phyloP scores from a whole-genome alignment of 2,888 invertebrate genomes.

The Perdita meconis region DNA sequence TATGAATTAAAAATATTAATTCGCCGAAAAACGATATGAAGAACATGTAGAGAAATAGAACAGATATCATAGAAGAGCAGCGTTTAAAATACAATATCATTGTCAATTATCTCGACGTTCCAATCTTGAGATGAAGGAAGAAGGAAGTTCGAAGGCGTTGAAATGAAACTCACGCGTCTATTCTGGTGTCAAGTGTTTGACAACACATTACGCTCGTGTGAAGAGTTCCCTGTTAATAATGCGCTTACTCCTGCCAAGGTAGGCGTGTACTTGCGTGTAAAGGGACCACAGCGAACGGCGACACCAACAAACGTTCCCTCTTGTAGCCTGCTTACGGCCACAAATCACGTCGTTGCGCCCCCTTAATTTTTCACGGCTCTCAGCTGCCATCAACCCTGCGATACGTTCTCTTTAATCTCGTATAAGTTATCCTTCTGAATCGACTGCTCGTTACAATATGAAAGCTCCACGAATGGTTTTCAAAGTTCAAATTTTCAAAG shows the following conservation, averaged over 20 bases:
- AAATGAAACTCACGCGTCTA: slow-evolving; percentile 63
- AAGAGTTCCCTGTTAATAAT: slow-evolving; percentile 54
- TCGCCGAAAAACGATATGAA: too few species aligned
- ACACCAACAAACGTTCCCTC: slow-evolving; percentile 60
- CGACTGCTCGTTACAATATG: slow-evolving; percentile 49
- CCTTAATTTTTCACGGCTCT: slow-evolving; percentile 66
- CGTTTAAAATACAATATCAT: neutral
- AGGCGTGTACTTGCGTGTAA: slow-evolving; percentile 56
- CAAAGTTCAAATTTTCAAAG: neutral
- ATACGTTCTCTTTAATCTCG: slow-evolving; percentile 44
- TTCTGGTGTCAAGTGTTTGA: slow-evolving; percentile 74
- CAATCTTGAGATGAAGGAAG: slow-evolving; percentile 21
- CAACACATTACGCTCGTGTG: slow-evolving; percentile 68
- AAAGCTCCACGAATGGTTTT: slow-evolving; percentile 8
- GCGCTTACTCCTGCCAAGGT: slow-evolving; percentile 44
- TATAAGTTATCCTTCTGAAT: slow-evolving; percentile 40
- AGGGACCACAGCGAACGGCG: slow-evolving; percentile 53
- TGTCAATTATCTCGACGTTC: neutral
- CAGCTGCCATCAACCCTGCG: slow-evolving; percentile 54
- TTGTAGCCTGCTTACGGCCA: slow-evolving; percentile 58
- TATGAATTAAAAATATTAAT: too few species aligned
- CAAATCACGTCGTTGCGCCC: slow-evolving; percentile 65
- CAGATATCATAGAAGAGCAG: neutral
- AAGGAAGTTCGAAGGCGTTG: slow-evolving; percentile 24
- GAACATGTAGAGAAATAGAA: too few species aligned